Evolutionary conservation across 2,113 vertebrate species (phyloP).

Genomic region (Ameiurus melas): DNA sequence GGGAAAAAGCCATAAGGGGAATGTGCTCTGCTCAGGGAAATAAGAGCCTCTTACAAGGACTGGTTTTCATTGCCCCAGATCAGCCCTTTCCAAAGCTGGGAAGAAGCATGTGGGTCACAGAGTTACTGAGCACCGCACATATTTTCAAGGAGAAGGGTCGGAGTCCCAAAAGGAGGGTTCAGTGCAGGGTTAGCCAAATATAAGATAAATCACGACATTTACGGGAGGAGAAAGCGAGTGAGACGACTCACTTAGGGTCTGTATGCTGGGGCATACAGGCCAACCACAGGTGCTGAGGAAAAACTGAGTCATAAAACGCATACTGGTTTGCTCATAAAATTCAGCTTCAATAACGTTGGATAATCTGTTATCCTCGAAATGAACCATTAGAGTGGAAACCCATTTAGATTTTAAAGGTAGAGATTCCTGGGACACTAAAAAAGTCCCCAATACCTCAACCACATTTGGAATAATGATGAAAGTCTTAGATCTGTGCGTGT

Average conservation of each 20-base stretch:
- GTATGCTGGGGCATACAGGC: constrained; percentile 76
- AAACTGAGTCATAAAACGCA: constrained; percentile 28
- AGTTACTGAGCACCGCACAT: constrained; percentile 58
- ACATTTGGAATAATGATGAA: constrained; percentile 33
- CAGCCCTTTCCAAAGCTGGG: constrained; percentile 64
- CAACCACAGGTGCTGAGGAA: constrained; percentile 76
- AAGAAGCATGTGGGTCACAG: constrained; percentile 60
- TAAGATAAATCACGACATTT: constrained; percentile 84
- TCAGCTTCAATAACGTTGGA: constrained; percentile 17
- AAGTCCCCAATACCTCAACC: background rate
- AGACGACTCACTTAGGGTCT: constrained; percentile 77
- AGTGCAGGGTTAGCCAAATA: constrained; percentile 98
- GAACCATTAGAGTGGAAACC: background rate
- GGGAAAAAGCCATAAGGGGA: constrained; percentile 34
- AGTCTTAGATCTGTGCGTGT: constrained; percentile 33
- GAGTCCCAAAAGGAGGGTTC: constrained; percentile 87
- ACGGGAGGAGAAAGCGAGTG: constrained; percentile 58
- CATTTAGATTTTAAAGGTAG: background rate
- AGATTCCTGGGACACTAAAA: constrained; percentile 3
- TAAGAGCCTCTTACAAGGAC: constrained; percentile 59
- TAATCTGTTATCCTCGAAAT: constrained; percentile 25
- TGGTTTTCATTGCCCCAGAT: constrained; percentile 67
- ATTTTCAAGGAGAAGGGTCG: constrained; percentile 63
- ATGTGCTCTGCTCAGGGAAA: constrained; percentile 55
- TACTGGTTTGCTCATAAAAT: constrained; percentile 27